Evolutionary conservation across 2,113 vertebrate genomes (phyloP).

Genomic region (Pipra filicauda): DNA sequence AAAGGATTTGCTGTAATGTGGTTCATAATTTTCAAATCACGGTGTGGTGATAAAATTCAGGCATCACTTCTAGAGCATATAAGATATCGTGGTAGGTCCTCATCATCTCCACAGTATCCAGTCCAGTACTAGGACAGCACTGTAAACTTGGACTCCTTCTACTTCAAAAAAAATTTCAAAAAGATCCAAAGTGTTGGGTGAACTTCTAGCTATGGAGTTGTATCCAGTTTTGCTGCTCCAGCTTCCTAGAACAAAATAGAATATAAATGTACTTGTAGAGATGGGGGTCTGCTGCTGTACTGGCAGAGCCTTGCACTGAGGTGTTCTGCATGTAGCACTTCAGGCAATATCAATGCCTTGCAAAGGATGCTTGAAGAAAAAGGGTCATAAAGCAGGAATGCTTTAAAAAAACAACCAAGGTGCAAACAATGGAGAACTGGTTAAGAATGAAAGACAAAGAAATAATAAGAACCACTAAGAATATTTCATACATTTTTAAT

Average conservation of each 20-base stretch:
- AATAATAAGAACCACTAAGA: neutral
- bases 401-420: neutral
- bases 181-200: neutral
- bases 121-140: neutral
- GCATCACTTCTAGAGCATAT: neutral
- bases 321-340: neutral
- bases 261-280: neutral
- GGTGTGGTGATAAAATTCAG: neutral
- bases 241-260: neutral
- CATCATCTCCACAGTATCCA: neutral
- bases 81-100: neutral
- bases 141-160: neutral
- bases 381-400: accelerated
- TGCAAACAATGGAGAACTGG: neutral
- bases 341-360: neutral
- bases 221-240: neutral
- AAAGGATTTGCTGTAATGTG: neutral
- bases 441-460: neutral
- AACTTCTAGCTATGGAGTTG: neutral
- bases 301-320: neutral
- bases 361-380: neutral
- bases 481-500: neutral
- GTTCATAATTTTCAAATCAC: neutral
- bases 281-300: neutral
- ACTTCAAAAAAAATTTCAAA: neutral